Conservation (phyloP, 2,888 invertebrate species). For the Orthosia cruda region DNA sequence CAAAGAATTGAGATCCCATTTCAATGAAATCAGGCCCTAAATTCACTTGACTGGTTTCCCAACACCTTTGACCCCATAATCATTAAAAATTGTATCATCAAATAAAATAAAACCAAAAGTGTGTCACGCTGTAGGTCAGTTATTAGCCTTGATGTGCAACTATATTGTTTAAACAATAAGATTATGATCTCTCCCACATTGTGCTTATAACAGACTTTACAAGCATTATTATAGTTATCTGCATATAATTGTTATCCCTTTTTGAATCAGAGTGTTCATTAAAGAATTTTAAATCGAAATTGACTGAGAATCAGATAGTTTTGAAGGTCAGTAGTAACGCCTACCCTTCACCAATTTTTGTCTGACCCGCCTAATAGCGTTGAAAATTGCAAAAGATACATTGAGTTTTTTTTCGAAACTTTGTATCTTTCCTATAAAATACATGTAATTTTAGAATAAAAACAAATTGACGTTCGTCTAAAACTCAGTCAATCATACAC, state of each 20-base stretch:
- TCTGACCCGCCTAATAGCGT: too few species aligned
- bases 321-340: neutral
- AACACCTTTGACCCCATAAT: neutral
- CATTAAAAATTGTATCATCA: slow-evolving; percentile 26
- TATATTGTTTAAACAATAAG: slow-evolving; percentile 16
- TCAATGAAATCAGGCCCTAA: neutral
- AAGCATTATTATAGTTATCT: neutral
- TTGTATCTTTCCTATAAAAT: too few species aligned
- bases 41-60: slow-evolving; percentile 2
- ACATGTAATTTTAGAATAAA: too few species aligned
- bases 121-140: slow-evolving; percentile 20
- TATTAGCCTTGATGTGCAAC: slow-evolving; percentile 19
- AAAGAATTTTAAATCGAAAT: slow-evolving; percentile 1
- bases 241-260: slow-evolving; percentile 4
- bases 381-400: too few species aligned
- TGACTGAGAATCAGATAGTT: neutral
- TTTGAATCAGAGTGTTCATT: slow-evolving; percentile 4
- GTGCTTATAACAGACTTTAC: neutral
- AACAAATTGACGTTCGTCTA: too few species aligned
- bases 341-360: too few species aligned
- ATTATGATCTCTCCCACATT: slow-evolving; percentile 34
- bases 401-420: too few species aligned
- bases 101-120: slow-evolving; percentile 15
- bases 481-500: too few species aligned
- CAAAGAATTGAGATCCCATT: too few species aligned